A percentile compares a stretch with the other conserved stretches of the same genome.
Conservation (phyloP, 1,140 invertebrate genomes). For the Plectus sambesii region DNA sequence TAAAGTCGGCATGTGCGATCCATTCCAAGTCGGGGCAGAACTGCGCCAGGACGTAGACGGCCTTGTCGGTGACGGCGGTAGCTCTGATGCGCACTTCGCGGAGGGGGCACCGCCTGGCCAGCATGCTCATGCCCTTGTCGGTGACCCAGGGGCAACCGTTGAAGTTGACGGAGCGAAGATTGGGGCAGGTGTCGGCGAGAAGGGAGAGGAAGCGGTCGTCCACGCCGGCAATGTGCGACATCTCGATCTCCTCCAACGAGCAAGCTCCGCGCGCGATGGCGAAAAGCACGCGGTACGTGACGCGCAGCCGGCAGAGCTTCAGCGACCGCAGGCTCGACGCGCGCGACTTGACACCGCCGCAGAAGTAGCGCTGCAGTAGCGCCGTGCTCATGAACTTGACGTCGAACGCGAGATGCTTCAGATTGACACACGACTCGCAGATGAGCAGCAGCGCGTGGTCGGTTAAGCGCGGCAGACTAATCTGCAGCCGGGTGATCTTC, state of each 20-base stretch:
- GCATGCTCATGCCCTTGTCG: slow-evolving; percentile 36
- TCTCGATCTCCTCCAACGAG: slow-evolving; percentile 31
- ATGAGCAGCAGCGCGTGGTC: slow-evolving; percentile 31
- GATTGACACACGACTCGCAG: slow-evolving; percentile 24
- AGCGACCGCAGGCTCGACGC: slow-evolving; percentile 27
- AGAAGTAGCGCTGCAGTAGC: slow-evolving; percentile 27
- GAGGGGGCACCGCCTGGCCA: slow-evolving; percentile 34
- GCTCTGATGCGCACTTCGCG: slow-evolving; percentile 38
- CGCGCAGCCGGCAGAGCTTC: slow-evolving; percentile 33
- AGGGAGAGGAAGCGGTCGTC: slow-evolving; percentile 39
- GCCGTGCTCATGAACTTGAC: slow-evolving; percentile 32
- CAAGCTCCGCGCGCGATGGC: slow-evolving; percentile 37
- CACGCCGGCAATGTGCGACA: slow-evolving; percentile 35
- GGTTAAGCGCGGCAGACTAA: slow-evolving; percentile 26
- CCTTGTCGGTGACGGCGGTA: slow-evolving; percentile 42
- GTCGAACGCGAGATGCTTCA: slow-evolving; percentile 33
- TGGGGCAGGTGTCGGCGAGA: slow-evolving; percentile 38
- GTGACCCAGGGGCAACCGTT: slow-evolving; percentile 43
- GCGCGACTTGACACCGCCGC: slow-evolving; percentile 17
- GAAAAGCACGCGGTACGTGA: slow-evolving; percentile 39
- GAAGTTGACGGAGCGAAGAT: slow-evolving; percentile 33
- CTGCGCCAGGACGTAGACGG: slow-evolving; percentile 37
- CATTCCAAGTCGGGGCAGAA: slow-evolving; percentile 41
- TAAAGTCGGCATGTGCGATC: slow-evolving; percentile 42
- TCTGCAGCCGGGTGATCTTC: slow-evolving; percentile 38